Conservation (phyloP, 2,113 vertebrate genomes). For the Pogona vitticeps region DNA sequence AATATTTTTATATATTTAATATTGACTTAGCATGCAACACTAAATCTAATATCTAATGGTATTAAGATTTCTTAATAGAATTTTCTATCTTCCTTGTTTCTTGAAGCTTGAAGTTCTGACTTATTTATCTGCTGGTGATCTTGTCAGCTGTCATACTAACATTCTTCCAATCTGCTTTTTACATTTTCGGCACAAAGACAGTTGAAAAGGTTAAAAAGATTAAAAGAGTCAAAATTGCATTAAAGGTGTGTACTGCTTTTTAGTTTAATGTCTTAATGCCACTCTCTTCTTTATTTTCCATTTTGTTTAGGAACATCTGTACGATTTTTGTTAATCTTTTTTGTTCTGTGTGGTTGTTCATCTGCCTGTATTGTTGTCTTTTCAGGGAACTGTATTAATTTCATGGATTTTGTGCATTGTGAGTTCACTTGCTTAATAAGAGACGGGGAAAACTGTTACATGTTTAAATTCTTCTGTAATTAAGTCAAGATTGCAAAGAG, state of each 20-base stretch:
- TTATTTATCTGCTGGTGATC: conserved; percentile 86
- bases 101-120: conserved; percentile 80
- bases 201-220: conserved; percentile 99
- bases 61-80: conserved; percentile 45
- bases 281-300: conserved; percentile 70
- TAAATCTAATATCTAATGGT: conserved; percentile 41
- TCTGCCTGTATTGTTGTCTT: conserved; percentile 58
- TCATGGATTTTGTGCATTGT: conserved; percentile 65
- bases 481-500: not conserved
- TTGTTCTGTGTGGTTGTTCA: conserved; percentile 71
- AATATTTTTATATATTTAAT: not conserved
- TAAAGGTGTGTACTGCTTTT: conserved; percentile 99
- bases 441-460: conserved; percentile 82
- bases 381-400: conserved; percentile 58
- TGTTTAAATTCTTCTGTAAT: conserved; percentile 43
- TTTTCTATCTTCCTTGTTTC: conserved; percentile 48
- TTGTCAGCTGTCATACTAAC: conserved; percentile 95
- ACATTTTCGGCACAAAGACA: conserved; percentile 94
- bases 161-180: conserved; percentile 91
- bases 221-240: conserved; percentile 99
- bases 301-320: conserved; percentile 74
- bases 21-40: conserved; percentile 37
- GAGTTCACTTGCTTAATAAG: conserved; percentile 74
- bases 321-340: conserved; percentile 57
- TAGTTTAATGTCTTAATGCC: conserved; percentile 83